Evolutionary conservation across 2,888 invertebrate species (phyloP), one percentile per base, ranked within the genome.

Genomic region (Anoncus sp.): DNA sequence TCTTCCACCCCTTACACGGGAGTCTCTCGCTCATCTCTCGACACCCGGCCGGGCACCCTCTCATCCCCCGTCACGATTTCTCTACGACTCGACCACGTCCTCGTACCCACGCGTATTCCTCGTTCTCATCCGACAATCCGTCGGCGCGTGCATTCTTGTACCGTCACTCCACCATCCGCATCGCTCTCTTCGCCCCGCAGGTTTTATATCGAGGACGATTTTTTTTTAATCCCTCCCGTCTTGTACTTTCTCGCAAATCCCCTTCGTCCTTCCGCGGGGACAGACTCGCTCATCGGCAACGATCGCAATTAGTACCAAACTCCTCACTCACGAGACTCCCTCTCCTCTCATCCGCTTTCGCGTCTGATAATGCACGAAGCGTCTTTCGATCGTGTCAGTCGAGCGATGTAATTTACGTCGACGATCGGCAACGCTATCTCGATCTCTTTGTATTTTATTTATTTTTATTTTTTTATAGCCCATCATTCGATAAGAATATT

Each of bases 271-370:
- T 43, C 66, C 49, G 38, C 27, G 43, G 27, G 43, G 10, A 40
- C 43, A 12, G 70, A 63, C 73, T 77, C 79, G 70, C 73, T 81
- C 75, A 79, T 79, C 75, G 83, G 81, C 38, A 83, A 84, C 85
- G 85, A 85, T 86, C 82, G 87, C 84, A 87, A 87, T 86, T 86
- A 87, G 85, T 69, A 80, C 83, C 70, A 35, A 53, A 66, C 55
- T 67, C 63, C 67, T 60, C 40, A 38, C 53, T 18, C 51, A 5
- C 10, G 22, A n/a, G 18, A 5, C 47, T 53, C 10, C 49, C 60
- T 55, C n/a, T n/a, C n/a, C n/a, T 40, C 57, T 51, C 57, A n/a
- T 35, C 31, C 27, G 45, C 43, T 35, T 12, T 49, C 40, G 31
- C 31, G 16, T 38, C 38, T 38, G 31, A 47, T 24, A 3, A 27